A percentile compares a stretch with the other conserved stretches of the same genome.
These are phyloP conservation scores for Xiphophorus birchmanni DNA, from an alignment of 2,797 vertebrate species.

Conservation along the genomic window DNA sequence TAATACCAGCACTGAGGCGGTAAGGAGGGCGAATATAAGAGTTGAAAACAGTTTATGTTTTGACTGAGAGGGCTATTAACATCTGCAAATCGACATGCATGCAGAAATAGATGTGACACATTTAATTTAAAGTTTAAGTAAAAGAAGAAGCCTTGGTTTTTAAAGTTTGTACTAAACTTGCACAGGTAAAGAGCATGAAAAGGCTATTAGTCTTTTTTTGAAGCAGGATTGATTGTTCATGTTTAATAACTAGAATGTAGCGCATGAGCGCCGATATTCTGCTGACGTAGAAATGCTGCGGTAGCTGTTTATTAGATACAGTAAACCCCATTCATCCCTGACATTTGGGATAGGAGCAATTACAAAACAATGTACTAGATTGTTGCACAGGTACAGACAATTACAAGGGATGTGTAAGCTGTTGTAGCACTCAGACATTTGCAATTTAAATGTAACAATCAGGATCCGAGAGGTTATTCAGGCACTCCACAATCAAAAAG, in stretches of 20 bases:
- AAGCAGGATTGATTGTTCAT: conserved; percentile 49
- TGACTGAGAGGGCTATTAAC: conserved; percentile 39
- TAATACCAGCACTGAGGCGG: conserved; percentile 32
- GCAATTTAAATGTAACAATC: conserved; percentile 50
- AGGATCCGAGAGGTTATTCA: conserved; percentile 25
- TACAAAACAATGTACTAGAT: conserved; percentile 16
- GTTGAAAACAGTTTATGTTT: conserved; percentile 37
- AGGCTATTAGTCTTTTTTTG: conserved; percentile 48
- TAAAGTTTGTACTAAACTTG: not conserved
- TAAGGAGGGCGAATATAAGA: conserved; percentile 5
- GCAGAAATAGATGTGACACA: conserved; percentile 8
- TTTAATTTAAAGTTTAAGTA: not conserved
- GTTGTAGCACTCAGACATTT: conserved; percentile 27
- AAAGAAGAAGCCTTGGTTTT: not conserved
- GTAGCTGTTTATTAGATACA: conserved; percentile 66
- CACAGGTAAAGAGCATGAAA: not conserved
- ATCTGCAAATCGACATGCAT: conserved; percentile 4
- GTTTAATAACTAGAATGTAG: conserved; percentile 43
- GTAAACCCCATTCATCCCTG: conserved; percentile 34
- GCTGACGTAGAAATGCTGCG: conserved; percentile 48
- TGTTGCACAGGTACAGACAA: not conserved
- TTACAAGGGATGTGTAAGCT: not conserved
- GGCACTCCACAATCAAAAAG: conserved; percentile 50
- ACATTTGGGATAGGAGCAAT: conserved; percentile 44
- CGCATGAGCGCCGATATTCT: conserved; percentile 37